Evolutionary conservation across 1,140 invertebrate species (phyloP), one percentile per base, ranked within the genome.

Genomic region (Lordiphosa stackelbergi): DNA sequence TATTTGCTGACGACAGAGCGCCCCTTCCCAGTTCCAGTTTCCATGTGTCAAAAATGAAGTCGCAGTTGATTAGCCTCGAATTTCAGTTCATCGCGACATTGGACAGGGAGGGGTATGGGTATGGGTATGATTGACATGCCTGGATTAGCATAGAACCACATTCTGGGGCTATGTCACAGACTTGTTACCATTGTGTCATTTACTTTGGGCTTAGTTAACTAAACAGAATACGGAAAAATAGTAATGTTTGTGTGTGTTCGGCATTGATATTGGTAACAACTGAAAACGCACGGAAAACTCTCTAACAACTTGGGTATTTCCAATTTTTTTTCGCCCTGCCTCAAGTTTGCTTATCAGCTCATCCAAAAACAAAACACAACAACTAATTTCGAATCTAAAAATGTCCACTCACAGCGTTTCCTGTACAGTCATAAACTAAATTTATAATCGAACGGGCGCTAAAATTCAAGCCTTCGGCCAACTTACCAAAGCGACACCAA

Each of bases 181-280:
- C 53, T 70, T 75, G 57, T 75, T 70, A 55, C 66, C 61, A 57
- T 48, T 71, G 73, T 55, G 61, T 77, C 74, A 74, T 79, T 81
- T 81, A 55, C 59, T 59, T 69, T 81, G 56, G 75, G 54, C 66
- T 81, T 75, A 81, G 71, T 75, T 81, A 63, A 59, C 48, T 53
- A 81, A 81, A 81, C 71, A 77, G 37, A 53, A 36, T 45, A 45
- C 28, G 38, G 24, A 28, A 22, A 45, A 52, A 38, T 19, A 24
- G 58, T 58, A 48, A 43, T 64, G 51, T 65, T 65, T 56, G 16
- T 66, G 28, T 61, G 19, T 83, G 64, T 81, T 71, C 83, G 77
- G 53, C 66, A 71, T 56, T 64, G 77, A 81, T 83, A 83, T 81
- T 72, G 72, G 66, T 81, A 81, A 79, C 75, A 81, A 65, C 71